These are phyloP conservation scores for Patella ulyssiponensis DNA, from an alignment of 2,888 invertebrate species.

Conservation along the genomic window DNA sequence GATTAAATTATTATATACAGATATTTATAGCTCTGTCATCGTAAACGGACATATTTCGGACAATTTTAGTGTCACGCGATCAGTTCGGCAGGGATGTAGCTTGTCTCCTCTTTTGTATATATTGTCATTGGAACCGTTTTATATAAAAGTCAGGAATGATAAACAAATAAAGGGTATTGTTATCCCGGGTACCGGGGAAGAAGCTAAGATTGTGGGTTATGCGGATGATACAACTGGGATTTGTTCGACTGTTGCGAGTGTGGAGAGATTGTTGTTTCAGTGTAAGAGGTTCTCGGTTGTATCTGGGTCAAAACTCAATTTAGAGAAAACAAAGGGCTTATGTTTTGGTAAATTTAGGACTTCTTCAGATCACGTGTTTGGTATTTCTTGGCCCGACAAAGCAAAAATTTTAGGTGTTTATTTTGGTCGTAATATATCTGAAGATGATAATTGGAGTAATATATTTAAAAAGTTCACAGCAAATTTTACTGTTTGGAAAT, in stretches of 20 bases:
- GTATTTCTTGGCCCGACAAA: background rate
- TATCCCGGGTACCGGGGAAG: background rate
- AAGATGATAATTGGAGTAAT: constrained; percentile 34
- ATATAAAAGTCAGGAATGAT: background rate
- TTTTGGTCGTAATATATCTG: constrained; percentile 30
- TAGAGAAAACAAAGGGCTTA: constrained; percentile 17
- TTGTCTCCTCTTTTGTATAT: background rate
- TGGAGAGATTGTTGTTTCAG: background rate
- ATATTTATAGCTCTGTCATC: constrained; percentile 38
- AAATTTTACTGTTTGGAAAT: constrained; percentile 26
- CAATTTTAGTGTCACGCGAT: background rate
- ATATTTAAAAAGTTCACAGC: constrained; percentile 31
- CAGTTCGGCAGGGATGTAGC: background rate
- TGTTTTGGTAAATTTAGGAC: background rate
- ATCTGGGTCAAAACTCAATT: constrained; percentile 21
- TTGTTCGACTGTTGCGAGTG: background rate
- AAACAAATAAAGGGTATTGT: background rate
- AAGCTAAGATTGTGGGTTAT: constrained; percentile 3
- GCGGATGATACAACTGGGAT: background rate
- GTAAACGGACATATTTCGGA: constrained; percentile 39
- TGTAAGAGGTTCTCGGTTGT: background rate
- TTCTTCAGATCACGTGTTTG: background rate
- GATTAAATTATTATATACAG: constrained; percentile 43
- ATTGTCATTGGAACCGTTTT: background rate
- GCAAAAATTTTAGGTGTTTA: constrained; percentile 3